Conservation (phyloP, 2,888 invertebrate species). For the Mythimna vitellina region DNA sequence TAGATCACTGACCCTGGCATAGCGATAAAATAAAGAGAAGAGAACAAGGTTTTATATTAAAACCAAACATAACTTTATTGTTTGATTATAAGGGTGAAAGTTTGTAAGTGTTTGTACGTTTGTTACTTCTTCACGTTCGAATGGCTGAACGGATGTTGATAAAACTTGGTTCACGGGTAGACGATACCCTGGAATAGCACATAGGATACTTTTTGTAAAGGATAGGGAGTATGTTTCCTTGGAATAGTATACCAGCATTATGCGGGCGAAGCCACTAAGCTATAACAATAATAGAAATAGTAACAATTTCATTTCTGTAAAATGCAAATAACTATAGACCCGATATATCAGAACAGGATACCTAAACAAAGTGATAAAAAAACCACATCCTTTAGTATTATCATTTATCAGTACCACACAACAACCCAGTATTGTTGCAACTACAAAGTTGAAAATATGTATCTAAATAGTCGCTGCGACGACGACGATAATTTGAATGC, state of each 20-base stretch:
- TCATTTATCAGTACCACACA: conserved; percentile 5
- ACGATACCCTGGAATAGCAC: too few relatives aligned
- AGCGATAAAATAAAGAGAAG: conserved; percentile 1
- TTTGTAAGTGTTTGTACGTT: too few relatives aligned
- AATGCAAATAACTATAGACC: too few relatives aligned
- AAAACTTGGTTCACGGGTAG: too few relatives aligned
- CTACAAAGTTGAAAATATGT: too few relatives aligned
- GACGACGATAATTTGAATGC: conserved; percentile 36
- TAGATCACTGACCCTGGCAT: conserved; percentile 24
- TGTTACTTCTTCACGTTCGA: too few relatives aligned
- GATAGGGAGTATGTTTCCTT: too few relatives aligned
- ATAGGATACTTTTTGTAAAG: too few relatives aligned
- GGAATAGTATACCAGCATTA: too few relatives aligned
- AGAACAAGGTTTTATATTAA: conserved; percentile 24
- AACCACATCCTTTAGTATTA: conserved; percentile 1
- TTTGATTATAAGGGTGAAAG: background rate
- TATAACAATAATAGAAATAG: too few relatives aligned
- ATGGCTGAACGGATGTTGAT: background rate
- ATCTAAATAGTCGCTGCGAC: background rate
- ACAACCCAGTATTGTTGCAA: conserved; percentile 18
- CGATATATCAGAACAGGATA: conserved; percentile 1
- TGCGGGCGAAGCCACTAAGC: too few relatives aligned
- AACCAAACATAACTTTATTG: background rate
- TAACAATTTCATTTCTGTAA: too few relatives aligned
- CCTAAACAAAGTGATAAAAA: background rate